Conservation (phyloP, 1,140 invertebrate genomes). For the Drosophila prosaltans region DNA sequence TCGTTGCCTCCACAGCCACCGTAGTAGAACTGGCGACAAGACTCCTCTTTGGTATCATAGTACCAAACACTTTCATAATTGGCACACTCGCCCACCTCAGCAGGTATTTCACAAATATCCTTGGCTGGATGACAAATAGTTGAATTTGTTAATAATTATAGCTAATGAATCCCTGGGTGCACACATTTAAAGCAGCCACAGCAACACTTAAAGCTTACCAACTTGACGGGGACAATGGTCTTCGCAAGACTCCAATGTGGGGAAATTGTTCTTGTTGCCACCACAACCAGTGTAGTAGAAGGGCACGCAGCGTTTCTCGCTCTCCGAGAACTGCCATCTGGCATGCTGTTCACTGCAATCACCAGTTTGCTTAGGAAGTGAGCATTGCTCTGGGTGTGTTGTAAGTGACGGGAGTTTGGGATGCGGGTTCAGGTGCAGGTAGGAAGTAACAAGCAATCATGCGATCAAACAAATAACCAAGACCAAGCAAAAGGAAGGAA, state of each 20-base stretch:
- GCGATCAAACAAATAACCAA: constrained; percentile 63
- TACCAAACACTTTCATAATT: constrained; percentile 92
- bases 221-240: constrained; percentile 90
- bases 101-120: constrained; percentile 90
- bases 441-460: constrained; percentile 58
- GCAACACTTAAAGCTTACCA: constrained; percentile 86
- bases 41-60: constrained; percentile 89
- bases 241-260: constrained; percentile 90
- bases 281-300: constrained; percentile 97
- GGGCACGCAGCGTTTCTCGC: constrained; percentile 94
- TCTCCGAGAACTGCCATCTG: constrained; percentile 93
- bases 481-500: constrained; percentile 47
- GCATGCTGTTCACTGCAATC: constrained; percentile 91
- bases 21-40: constrained; percentile 91
- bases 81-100: constrained; percentile 90
- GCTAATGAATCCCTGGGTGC: not conserved
- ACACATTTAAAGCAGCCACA: constrained; percentile 69
- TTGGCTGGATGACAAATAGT: constrained; percentile 58
- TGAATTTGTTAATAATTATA: constrained; percentile 17
- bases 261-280: constrained; percentile 95
- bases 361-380: constrained; percentile 90
- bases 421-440: constrained; percentile 40
- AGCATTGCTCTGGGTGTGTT: constrained; percentile 88
- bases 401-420: constrained; percentile 23
- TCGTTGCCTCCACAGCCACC: constrained; percentile 92